Evolutionary conservation across 2,797 vertebrate genomes (phyloP), one percentile per base, ranked within the genome.

Genomic region (Notolabrus celidotus): DNA sequence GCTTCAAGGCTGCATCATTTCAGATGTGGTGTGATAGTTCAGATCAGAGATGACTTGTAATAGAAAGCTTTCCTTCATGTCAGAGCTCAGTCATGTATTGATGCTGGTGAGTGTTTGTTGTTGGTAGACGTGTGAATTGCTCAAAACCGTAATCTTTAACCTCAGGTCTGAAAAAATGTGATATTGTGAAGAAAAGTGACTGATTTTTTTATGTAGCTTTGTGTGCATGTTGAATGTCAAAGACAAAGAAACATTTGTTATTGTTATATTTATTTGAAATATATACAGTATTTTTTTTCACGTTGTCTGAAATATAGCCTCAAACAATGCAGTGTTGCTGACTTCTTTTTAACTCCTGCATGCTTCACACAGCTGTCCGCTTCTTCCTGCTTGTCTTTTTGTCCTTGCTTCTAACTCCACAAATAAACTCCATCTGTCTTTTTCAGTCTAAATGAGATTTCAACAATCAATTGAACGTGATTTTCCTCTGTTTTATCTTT

Each of bases 401-500:
- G 36, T 51, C 14, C 19, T 14, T 6, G 11, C 15, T 55, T 12
- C 27, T 74, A 12, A 9, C 36, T 16, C 43, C 11, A 55, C 12
- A 10, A 25, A 34, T 27, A 3, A 43, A n/a, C n/a, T 23, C n/a
- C 4, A 43, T 75, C 16, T 60, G 0, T 54, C 14, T 63, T 64
- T 64, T 62, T 16, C 23, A 59, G 1, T 19, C 12, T 10, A 71
- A 68, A 54, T 53, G 0, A 22, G 60, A 62, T 50, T 10, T 36
- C 19, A 45, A 11, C 41, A 43, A 50, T 68, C 34, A 61, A 58
- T 81, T 71, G 74, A 64, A 77, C 58, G 50, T 63, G 11, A 61
- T 82, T 66, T 65, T 23, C 42, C 57, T 74, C 31, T 77, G 19
- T 73, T 46, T 76, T 71, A 9, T 80, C 45, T 84, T 84, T 85